A percentile compares a stretch with the other conserved stretches of the same genome.
These are phyloP conservation scores for Sardinella longiceps DNA, from an alignment of 2,797 vertebrate species.

Conservation along the genomic window DNA sequence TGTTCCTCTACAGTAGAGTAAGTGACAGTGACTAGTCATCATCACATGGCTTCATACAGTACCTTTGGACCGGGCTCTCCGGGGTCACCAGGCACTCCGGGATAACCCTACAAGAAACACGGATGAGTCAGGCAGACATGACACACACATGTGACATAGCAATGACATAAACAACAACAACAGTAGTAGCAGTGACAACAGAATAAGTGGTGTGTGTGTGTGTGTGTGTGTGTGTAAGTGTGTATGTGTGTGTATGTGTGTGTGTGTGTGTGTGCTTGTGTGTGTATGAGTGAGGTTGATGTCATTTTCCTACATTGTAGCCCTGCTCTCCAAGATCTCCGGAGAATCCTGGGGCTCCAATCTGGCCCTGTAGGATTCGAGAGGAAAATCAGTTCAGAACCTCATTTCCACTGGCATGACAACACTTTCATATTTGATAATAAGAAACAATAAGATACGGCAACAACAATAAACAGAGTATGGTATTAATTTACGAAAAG, in stretches of 20 bases:
- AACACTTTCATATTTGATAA: background rate
- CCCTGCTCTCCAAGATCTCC: constrained; percentile 75
- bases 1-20: background rate
- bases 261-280: too few species aligned
- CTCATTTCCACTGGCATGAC: background rate
- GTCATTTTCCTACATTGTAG: constrained; percentile 63
- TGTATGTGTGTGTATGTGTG: too few species aligned
- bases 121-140: background rate
- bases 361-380: constrained; percentile 69
- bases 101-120: constrained; percentile 67
- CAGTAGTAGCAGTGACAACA: too few species aligned
- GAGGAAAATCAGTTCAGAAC: background rate
- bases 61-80: constrained; percentile 67
- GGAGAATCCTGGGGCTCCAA: constrained; percentile 69
- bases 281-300: background rate
- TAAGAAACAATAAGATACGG: too few species aligned
- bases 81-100: constrained; percentile 59
- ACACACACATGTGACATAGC: background rate
- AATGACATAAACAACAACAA: background rate
- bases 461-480: too few species aligned
- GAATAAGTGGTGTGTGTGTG: too few species aligned
- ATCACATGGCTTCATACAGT: constrained; percentile 26
- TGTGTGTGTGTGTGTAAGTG: too few species aligned
- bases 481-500: background rate
- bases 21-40: background rate